Base-by-base conservation (phyloP, 30 jellyfish, hydroid and myxozoan species). In the Aurelia coerulea region DNA sequence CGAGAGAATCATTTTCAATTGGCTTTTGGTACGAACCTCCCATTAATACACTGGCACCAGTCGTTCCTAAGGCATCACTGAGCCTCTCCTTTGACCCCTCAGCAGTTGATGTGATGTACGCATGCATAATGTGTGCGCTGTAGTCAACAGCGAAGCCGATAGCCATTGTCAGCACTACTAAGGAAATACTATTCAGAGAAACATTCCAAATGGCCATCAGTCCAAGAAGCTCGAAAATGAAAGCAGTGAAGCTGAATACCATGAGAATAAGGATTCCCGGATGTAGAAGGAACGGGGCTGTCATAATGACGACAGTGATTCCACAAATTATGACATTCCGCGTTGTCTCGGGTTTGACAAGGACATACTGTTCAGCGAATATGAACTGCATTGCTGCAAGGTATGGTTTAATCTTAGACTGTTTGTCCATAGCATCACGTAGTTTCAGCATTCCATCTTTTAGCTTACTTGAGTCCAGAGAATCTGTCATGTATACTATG, bases 61-160 rank as follows among this genome's bases (percentile, higher is more conserved):
- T 65, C 10, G 84, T 71, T 4, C 75, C n/a, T 46, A 86, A 37
- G 4, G 95, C 89, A 41, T 35, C 41, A 4, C 39, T 64, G 16
- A 79, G 29, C 49, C 90, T 73, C 2, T 76, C 32, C 37, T 75
- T 59, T 2, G 87, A 46, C 1, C 62, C 29, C 14, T 41, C 42
- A 0, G 76, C 84, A 62, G 65, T 74, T 10, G 95, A 86, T 35
- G 90, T 86, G 19, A 76, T 79, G 56, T 59, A 74, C 14, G 95
- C 89, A 49, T 86, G 95, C 34, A 90, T 83, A 33, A 86, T 80
- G 65, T 86, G 95, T 2, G 95, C 95, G 69, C 95, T 86, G 90
- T 86, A 86, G 50, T 86, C 95, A 52, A 86, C 95, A 14, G 90
- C 68, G 62, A 86, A 86, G 7, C 95, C 95, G 12, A 86, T 76